phyloP scores from a whole-genome alignment of 2,888 invertebrate species.

The Lutraria lutraria region DNA sequence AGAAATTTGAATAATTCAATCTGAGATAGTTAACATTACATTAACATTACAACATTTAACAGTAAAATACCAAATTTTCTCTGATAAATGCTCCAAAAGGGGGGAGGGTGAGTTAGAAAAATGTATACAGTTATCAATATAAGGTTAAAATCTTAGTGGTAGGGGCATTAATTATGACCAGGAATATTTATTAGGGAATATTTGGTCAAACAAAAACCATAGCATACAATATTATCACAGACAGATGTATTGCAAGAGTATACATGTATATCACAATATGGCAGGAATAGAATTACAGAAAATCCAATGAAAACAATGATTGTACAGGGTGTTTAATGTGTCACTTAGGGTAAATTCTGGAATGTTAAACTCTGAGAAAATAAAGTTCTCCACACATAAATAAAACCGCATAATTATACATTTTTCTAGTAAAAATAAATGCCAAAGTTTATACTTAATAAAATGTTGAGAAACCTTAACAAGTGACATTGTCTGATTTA shows the following conservation, averaged over 20 bases:
- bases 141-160: no score
- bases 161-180: no score
- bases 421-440: background rate
- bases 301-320: background rate
- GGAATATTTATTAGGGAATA: background rate
- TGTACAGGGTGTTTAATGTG: background rate
- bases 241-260: constrained; percentile 7
- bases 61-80: no score
- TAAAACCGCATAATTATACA: background rate
- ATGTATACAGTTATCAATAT: no score
- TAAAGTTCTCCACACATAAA: background rate
- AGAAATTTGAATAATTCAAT: no score
- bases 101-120: no score
- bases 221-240: constrained; percentile 11
- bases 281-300: background rate
- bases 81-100: no score
- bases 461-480: background rate
- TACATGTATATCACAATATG: constrained; percentile 9
- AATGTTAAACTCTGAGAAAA: background rate
- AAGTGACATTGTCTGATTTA: no score
- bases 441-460: background rate
- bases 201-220: background rate
- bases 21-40: no score
- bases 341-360: background rate
- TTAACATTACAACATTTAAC: no score